Conservation (phyloP, 2,113 vertebrate genomes). For the Microcebus griseorufus region DNA sequence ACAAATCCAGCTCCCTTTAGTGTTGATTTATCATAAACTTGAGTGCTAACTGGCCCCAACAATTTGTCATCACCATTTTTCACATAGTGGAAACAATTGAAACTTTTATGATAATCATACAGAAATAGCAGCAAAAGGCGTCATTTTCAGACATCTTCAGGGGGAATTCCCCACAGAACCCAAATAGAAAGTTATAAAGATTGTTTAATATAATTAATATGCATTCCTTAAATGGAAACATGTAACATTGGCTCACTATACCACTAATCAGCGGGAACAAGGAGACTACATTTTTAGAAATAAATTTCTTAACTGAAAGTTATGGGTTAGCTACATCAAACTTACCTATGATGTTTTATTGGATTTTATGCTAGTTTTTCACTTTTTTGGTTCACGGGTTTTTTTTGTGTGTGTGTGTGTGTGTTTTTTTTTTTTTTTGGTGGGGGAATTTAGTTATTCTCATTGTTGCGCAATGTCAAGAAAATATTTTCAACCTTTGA, state of each 20-base stretch:
- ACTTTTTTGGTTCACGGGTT: not conserved
- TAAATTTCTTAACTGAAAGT: not conserved
- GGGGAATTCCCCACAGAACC: not conserved
- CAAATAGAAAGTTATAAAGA: not conserved
- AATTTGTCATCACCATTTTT: not conserved
- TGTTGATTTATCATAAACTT: not conserved
- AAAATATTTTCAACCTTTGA: not conserved
- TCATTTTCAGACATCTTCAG: constrained; percentile 1
- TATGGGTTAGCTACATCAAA: not conserved
- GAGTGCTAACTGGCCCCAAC: not conserved
- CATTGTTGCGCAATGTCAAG: not conserved
- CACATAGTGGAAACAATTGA: not conserved
- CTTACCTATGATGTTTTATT: not conserved
- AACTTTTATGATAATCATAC: not conserved
- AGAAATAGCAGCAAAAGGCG: not conserved
- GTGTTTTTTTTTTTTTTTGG: not conserved
- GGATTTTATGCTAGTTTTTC: not conserved
- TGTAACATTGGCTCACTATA: not conserved
- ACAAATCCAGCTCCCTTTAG: not conserved
- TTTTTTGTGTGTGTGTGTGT: too few relatives aligned
- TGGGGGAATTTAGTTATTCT: not conserved
- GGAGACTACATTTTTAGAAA: not conserved
- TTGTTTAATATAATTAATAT: not conserved
- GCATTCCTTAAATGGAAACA: not conserved
- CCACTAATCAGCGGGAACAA: not conserved